Evolutionary conservation across 2,888 invertebrate species (phyloP).

Genomic region (Tuberolachnus salignus): DNA sequence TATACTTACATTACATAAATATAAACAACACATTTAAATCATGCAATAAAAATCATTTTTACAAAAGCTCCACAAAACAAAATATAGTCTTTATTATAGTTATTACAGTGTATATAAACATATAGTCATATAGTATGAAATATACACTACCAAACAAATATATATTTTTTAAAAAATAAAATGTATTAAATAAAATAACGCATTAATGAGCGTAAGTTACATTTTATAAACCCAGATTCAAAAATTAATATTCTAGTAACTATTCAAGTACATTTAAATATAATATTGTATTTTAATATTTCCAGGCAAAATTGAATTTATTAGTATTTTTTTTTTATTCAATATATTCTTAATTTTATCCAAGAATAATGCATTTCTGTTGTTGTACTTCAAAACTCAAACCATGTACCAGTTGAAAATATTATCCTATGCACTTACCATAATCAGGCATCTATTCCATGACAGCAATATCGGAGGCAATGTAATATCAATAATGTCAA

Average conservation of each 20-base stretch:
- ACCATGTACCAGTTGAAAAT: constrained; percentile 11
- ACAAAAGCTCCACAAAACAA: not conserved
- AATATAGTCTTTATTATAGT: not conserved
- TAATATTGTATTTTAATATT: not conserved
- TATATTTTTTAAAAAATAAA: not conserved
- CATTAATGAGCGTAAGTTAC: not conserved
- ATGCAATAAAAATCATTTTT: constrained; percentile 1
- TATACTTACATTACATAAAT: not conserved
- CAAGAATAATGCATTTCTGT: constrained; percentile 47
- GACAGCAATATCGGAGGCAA: constrained; percentile 53
- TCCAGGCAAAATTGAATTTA: not conserved
- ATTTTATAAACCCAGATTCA: not conserved
- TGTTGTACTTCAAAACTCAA: constrained; percentile 20
- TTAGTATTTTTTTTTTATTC: constrained; percentile 2
- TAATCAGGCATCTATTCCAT: constrained; percentile 49
- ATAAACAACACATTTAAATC: constrained; percentile 15
- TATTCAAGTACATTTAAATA: not conserved
- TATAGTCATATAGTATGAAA: no score
- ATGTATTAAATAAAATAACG: not conserved
- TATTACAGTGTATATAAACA: not conserved
- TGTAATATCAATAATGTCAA: constrained; percentile 56
- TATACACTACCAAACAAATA: not conserved
- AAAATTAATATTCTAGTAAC: not conserved
- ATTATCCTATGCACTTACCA: constrained; percentile 45
- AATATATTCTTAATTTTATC: not conserved